Evolutionary conservation across 1,140 invertebrate genomes (phyloP), one percentile per base, ranked within the genome.

Genomic region (Dicyema japonicum): DNA sequence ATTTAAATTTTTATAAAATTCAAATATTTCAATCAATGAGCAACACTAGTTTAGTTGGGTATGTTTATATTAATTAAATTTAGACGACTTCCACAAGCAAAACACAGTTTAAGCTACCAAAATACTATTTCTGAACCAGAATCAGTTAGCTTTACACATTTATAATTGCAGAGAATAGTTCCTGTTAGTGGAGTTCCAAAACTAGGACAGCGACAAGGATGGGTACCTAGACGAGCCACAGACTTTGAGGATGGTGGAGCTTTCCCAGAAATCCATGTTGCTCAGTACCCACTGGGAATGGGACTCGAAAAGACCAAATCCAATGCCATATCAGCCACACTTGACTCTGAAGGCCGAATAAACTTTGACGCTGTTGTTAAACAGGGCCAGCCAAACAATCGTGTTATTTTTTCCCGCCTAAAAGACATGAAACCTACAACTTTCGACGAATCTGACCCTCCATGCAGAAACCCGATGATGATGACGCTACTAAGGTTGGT

Each of bases 211-310:
- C 62, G 85, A 35, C 67, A 69, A 54, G 75, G 75, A 41, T 97
- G 76, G 74, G 56, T 88, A 4, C 85, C 85, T 9, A 50, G 80
- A 30, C 61, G 59, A 30, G 57, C 63, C 15, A 22, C 62, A 59
- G 70, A 72, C 53, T 74, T 63, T 60, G 63, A 63, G 38, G 82
- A 94, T 66, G 88, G 88, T 5, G 88, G 88, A 7, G 75, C 88
- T 0, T 97, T 80, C 52, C 85, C 88, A 1, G 88, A 97, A 56
- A 82, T 94, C 30, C 70, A 69, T 45, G 68, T 92, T 8, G 78
- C 78, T 0, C 88, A 97, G 41, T 85, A 78, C 55, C 88, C 88
- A 0, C 48, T 94, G 16, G 66, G 66, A 33, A 70, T 85, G 60
- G 48, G 50, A 13, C 29, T 62, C 60, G 38, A 64, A 32, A 50